These are phyloP conservation scores for Pegoplata infirma DNA, from an alignment of 2,888 invertebrate species.

Conservation along the genomic window DNA sequence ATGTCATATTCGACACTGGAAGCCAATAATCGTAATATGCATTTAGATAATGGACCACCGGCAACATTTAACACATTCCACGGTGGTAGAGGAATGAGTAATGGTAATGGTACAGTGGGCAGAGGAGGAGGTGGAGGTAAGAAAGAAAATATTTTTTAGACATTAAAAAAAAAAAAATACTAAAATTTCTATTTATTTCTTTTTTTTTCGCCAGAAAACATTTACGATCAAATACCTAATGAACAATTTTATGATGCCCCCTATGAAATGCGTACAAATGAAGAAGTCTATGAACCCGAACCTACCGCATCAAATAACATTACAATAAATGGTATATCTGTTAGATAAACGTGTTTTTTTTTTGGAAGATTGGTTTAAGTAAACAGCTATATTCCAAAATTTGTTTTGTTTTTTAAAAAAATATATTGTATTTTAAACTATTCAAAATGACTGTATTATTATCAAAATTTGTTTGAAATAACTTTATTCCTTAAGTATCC, in stretches of 20 bases:
- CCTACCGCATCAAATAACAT: slow-evolving; percentile 80
- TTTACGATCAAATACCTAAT: slow-evolving; percentile 82
- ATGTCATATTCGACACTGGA: slow-evolving; percentile 93
- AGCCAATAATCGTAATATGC: slow-evolving; percentile 79
- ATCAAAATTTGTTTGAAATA: slow-evolving; percentile 43
- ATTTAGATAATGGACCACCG: slow-evolving; percentile 73
- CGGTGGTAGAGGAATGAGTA: slow-evolving; percentile 64
- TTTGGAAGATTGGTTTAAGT: slow-evolving; percentile 24
- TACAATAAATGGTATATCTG: slow-evolving; percentile 93
- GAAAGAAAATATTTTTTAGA: too few relatives aligned
- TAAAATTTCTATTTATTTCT: slow-evolving; percentile 14
- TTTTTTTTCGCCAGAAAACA: slow-evolving; percentile 76
- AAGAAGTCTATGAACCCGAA: slow-evolving; percentile 81
- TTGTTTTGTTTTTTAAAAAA: slow-evolving; percentile 21
- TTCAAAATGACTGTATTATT: slow-evolving; percentile 54
- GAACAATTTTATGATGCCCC: slow-evolving; percentile 88
- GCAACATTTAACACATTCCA: slow-evolving; percentile 78
- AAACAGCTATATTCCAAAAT: slow-evolving; percentile 58
- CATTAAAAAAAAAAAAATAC: neutral
- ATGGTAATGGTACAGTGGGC: slow-evolving; percentile 57
- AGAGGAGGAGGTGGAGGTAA: slow-evolving; percentile 15
- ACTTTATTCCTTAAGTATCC: slow-evolving; percentile 39
- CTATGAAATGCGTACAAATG: slow-evolving; percentile 82
- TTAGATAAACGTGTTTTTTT: slow-evolving; percentile 81
- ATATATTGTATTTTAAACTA: neutral